A percentile compares a stretch with the other conserved stretches of the same genome.
These are phyloP conservation scores for Zoanthus solanderi DNA, from an alignment of 92 coral and sea anemone genomes.

Conservation along the genomic window DNA sequence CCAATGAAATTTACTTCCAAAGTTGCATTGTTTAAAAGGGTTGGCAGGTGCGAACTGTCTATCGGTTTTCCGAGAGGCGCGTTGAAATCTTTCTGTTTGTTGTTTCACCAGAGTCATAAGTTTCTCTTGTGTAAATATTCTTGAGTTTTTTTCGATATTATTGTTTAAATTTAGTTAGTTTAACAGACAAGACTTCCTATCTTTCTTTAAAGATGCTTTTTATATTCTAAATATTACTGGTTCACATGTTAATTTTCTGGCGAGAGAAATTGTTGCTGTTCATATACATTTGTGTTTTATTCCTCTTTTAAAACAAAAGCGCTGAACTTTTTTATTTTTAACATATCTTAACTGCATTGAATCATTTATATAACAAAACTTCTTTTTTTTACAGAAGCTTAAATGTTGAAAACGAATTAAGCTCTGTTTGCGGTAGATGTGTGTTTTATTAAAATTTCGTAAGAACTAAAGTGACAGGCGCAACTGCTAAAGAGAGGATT, in stretches of 20 bases:
- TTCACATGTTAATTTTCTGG: neutral
- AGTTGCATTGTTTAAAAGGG: constrained; percentile 26
- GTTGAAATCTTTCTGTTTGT: constrained; percentile 17
- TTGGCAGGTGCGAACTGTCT: constrained; percentile 39
- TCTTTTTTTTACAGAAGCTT: too few relatives aligned
- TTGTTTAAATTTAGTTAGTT: neutral
- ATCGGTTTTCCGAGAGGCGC: constrained; percentile 19
- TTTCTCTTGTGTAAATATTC: neutral
- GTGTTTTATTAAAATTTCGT: too few relatives aligned
- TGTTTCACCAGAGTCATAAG: neutral
- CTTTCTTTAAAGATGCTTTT: neutral
- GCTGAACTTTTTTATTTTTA: too few relatives aligned
- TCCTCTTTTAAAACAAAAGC: too few relatives aligned
- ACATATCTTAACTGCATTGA: too few relatives aligned
- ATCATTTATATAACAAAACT: too few relatives aligned
- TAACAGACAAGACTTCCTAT: neutral
- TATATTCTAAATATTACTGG: neutral
- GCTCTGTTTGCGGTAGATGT: too few relatives aligned
- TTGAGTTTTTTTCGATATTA: neutral
- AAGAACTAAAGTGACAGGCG: too few relatives aligned
- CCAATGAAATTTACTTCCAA: constrained; percentile 32
- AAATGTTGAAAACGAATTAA: too few relatives aligned
- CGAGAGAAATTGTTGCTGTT: neutral
- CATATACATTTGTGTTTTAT: neutral
- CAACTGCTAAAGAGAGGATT: too few relatives aligned